Evolutionary conservation across 2,888 invertebrate species (phyloP).

Genomic region (Scrobipalpa atriplicella): DNA sequence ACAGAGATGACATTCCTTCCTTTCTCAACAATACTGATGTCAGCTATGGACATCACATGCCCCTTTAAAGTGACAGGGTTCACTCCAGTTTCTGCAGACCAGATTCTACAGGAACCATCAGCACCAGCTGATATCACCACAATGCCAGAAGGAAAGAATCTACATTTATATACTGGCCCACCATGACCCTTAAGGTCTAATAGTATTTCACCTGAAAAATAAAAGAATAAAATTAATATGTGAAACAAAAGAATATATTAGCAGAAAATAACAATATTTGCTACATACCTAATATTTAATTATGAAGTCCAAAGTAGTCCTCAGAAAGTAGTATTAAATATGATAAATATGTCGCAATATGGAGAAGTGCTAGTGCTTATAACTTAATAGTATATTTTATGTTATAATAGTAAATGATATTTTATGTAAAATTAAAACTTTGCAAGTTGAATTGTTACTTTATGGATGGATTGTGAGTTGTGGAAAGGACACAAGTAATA

Average conservation of each 20-base stretch:
- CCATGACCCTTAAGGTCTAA: slow-evolving; percentile 84
- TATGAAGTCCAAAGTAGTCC: too few species aligned
- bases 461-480: too few species aligned
- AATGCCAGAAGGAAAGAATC: slow-evolving; percentile 87
- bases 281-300: too few species aligned
- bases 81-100: slow-evolving; percentile 86
- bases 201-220: slow-evolving; percentile 64
- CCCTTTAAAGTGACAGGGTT: slow-evolving; percentile 86
- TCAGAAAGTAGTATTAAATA: too few species aligned
- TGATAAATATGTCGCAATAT: too few species aligned
- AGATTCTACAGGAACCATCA: slow-evolving; percentile 86
- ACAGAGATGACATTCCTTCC: slow-evolving; percentile 88
- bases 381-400: too few species aligned
- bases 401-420: too few species aligned
- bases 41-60: slow-evolving; percentile 85
- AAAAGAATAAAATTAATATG: neutral
- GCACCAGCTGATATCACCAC: slow-evolving; percentile 86
- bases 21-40: slow-evolving; percentile 84
- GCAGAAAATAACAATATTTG: too few species aligned
- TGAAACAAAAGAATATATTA: neutral
- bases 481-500: too few species aligned
- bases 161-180: slow-evolving; percentile 86
- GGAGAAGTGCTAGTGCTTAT: too few species aligned
- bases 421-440: too few species aligned
- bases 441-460: too few species aligned